These are phyloP conservation scores for Molorchus minor DNA, from an alignment of 2,888 invertebrate genomes.

Conservation along the genomic window DNA sequence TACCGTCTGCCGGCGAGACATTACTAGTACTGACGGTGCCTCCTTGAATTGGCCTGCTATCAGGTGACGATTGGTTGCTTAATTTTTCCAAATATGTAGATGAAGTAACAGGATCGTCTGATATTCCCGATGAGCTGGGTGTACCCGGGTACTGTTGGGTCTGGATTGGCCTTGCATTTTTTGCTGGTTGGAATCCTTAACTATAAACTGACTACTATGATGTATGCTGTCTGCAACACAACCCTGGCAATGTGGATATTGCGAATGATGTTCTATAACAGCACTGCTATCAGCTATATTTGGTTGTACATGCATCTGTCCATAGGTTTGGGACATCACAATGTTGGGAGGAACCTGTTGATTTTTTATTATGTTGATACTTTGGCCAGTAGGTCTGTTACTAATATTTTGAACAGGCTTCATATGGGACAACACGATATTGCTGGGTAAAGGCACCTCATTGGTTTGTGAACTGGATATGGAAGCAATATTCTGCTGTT, in stretches of 20 bases:
- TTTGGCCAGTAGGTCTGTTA: constrained; percentile 50
- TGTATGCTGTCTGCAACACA: constrained; percentile 65
- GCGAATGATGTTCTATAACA: constrained; percentile 43
- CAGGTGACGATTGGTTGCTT: constrained; percentile 65
- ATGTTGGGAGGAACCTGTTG: constrained; percentile 44
- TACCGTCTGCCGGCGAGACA: constrained; percentile 75
- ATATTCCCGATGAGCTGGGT: constrained; percentile 67
- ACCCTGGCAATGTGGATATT: constrained; percentile 66
- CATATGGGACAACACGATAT: constrained; percentile 53
- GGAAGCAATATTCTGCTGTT: constrained; percentile 48
- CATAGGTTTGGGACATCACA: constrained; percentile 41
- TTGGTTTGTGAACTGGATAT: constrained; percentile 53
- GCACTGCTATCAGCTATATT: constrained; percentile 55
- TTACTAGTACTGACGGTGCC: constrained; percentile 87
- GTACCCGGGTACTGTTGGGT: constrained; percentile 65
- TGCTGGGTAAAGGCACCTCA: constrained; percentile 62
- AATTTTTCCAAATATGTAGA: constrained; percentile 72
- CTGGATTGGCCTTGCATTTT: constrained; percentile 54
- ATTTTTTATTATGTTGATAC: constrained; percentile 46
- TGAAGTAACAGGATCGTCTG: constrained; percentile 74
- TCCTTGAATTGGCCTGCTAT: constrained; percentile 81
- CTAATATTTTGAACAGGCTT: constrained; percentile 44
- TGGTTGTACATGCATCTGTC: constrained; percentile 38
- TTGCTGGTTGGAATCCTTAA: constrained; percentile 25
- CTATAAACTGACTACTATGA: constrained; percentile 52